A percentile compares a stretch with the other conserved stretches of the same genome.
Conservation (phyloP, 2,797 vertebrate species). For the Sciaenops ocellatus region DNA sequence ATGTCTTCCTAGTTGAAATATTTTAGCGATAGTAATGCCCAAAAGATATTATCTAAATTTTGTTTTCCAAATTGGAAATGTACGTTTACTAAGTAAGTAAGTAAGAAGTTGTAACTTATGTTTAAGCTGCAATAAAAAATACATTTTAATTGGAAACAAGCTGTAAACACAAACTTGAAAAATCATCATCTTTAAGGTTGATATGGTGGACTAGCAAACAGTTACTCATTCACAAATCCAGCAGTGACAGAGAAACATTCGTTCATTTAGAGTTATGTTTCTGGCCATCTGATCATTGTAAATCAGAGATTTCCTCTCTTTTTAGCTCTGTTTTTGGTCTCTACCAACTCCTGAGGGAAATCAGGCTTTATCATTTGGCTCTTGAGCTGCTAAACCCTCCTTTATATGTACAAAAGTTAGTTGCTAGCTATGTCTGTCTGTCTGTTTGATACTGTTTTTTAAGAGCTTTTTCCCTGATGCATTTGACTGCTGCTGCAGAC, state of each 20-base stretch:
- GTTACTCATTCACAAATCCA: neutral
- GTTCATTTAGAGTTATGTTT: neutral
- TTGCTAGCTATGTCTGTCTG: too few species aligned
- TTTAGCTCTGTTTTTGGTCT: neutral
- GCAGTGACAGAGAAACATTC: neutral
- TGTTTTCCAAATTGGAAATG: too few species aligned
- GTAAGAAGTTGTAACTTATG: neutral
- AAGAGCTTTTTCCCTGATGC: neutral
- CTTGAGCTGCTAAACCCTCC: neutral
- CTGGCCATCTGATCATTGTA: neutral
- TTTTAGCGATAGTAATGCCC: neutral
- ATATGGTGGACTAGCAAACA: too few species aligned
- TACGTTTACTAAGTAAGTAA: too few species aligned
- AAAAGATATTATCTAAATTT: too few species aligned
- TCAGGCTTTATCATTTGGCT: too few species aligned
- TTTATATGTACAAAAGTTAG: neutral
- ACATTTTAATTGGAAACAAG: neutral
- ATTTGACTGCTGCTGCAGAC: too few species aligned
- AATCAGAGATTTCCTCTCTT: neutral
- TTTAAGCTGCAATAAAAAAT: neutral
- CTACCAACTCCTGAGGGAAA: too few species aligned
- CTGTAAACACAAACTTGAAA: neutral
- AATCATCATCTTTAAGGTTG: neutral
- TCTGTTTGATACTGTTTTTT: neutral
- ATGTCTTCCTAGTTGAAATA: neutral